A percentile compares a stretch with the other conserved stretches of the same genome.
Evolutionary conservation across 2,797 vertebrate genomes (phyloP).

Genomic region (Pangasius mekongensis): DNA sequence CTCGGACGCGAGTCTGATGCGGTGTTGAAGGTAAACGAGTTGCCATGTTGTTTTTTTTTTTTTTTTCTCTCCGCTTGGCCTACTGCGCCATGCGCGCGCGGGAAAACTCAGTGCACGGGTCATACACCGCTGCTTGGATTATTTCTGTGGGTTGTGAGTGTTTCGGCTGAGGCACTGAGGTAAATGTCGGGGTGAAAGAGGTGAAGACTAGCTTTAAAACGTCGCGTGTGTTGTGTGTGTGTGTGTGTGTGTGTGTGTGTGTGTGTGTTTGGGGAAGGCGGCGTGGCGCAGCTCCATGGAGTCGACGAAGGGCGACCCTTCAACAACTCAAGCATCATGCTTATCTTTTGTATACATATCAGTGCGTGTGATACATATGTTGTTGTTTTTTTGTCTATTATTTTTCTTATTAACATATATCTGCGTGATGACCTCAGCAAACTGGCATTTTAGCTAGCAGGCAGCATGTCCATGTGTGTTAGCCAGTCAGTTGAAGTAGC

Average conservation of each 20-base stretch:
- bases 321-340: too few relatives aligned
- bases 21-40: conserved; percentile 22
- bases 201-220: conserved; percentile 32
- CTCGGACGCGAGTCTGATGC: neutral
- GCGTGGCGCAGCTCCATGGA: conserved; percentile 47
- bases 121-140: too few relatives aligned
- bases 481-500: too few relatives aligned
- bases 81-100: conserved; percentile 69
- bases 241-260: neutral
- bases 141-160: neutral
- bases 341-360: neutral
- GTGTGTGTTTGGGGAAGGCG: conserved; percentile 43
- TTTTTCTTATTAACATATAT: neutral
- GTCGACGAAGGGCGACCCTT: conserved; percentile 26
- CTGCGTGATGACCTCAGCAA: neutral
- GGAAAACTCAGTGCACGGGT: conserved; percentile 40
- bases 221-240: neutral
- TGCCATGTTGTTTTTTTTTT: conserved; percentile 52
- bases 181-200: too few relatives aligned
- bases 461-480: neutral
- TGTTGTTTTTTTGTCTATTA: neutral
- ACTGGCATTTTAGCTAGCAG: neutral
- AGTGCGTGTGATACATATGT: too few relatives aligned
- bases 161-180: neutral
- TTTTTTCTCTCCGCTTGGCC: conserved; percentile 57